A percentile compares a stretch with the other conserved stretches of the same genome.
These are phyloP conservation scores for Eurystomus glaucurus DNA, from an alignment of 2,797 vertebrate genomes.

Conservation along the genomic window DNA sequence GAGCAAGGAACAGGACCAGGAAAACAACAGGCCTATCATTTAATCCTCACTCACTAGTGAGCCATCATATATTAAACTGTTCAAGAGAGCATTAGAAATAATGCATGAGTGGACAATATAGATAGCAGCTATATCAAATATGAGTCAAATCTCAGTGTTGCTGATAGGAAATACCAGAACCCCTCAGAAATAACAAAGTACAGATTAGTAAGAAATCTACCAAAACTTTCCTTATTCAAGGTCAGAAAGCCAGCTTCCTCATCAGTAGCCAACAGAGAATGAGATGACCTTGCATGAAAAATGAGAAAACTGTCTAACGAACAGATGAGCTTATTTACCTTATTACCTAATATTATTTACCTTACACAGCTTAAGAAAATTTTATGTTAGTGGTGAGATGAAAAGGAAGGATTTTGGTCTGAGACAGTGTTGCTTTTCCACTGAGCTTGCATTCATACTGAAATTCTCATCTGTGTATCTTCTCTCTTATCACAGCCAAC, in stretches of 20 bases:
- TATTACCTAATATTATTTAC: background rate
- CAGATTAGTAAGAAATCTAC: background rate
- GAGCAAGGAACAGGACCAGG: background rate
- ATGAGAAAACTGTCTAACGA: background rate
- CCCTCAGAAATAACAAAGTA: background rate
- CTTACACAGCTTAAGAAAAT: background rate
- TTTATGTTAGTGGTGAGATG: background rate
- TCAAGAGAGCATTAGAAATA: conserved; percentile 27
- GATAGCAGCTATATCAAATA: background rate
- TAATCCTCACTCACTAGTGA: conserved; percentile 29
- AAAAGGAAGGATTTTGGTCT: background rate
- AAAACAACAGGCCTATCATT: background rate
- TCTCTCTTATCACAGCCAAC: background rate
- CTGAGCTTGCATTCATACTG: background rate
- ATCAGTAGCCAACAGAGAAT: background rate
- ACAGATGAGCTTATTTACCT: background rate
- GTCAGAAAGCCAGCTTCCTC: background rate
- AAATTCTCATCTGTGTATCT: background rate
- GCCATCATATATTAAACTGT: conserved; percentile 51
- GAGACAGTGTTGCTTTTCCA: background rate
- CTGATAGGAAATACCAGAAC: background rate
- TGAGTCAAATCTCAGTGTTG: background rate
- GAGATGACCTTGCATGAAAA: background rate
- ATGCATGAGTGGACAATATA: background rate
- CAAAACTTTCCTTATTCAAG: background rate